phyloP scores from a whole-genome alignment of 2,888 invertebrate species.

The Ornithoptera priamus region DNA sequence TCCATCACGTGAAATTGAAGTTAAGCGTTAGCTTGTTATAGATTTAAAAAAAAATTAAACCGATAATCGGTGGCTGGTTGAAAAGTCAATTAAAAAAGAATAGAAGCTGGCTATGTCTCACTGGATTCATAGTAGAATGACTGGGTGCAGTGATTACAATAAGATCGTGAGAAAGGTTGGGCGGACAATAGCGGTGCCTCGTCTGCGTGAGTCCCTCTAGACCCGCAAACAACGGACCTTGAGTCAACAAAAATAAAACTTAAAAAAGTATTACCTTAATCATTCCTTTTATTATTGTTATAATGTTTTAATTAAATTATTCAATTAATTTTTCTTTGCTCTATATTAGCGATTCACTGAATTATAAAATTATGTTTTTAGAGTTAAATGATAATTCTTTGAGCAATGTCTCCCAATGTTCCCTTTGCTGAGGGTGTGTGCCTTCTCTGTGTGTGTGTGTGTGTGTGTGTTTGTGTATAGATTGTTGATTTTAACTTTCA shows the following conservation, averaged over 20 bases:
- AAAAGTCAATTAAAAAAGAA: not conserved
- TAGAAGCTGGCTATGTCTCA: not conserved
- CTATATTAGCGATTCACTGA: not conserved
- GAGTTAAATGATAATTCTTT: too few relatives aligned
- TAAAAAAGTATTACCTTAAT: slow-evolving; percentile 10
- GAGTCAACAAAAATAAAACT: slow-evolving; percentile 20
- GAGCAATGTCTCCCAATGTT: too few relatives aligned
- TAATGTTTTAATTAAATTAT: slow-evolving; percentile 8
- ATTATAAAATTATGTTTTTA: too few relatives aligned
- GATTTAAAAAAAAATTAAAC: too few relatives aligned
- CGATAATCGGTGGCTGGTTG: not conserved
- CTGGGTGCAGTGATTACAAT: slow-evolving; percentile 26
- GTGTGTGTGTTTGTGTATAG: too few relatives aligned
- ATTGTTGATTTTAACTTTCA: too few relatives aligned
- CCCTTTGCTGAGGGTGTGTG: too few relatives aligned
- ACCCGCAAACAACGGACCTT: slow-evolving; percentile 8
- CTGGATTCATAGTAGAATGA: slow-evolving; percentile 8
- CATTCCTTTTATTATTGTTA: not conserved
- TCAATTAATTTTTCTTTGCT: not conserved
- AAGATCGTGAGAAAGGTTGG: slow-evolving; percentile 24
- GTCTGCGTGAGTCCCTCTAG: slow-evolving; percentile 1
- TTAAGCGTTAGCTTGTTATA: too few relatives aligned
- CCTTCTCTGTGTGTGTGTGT: too few relatives aligned
- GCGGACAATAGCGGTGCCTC: slow-evolving; percentile 16
- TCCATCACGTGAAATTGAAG: too few relatives aligned